Evolutionary conservation across 2,113 vertebrate genomes (phyloP).

Genomic region (Elephas maximus): DNA sequence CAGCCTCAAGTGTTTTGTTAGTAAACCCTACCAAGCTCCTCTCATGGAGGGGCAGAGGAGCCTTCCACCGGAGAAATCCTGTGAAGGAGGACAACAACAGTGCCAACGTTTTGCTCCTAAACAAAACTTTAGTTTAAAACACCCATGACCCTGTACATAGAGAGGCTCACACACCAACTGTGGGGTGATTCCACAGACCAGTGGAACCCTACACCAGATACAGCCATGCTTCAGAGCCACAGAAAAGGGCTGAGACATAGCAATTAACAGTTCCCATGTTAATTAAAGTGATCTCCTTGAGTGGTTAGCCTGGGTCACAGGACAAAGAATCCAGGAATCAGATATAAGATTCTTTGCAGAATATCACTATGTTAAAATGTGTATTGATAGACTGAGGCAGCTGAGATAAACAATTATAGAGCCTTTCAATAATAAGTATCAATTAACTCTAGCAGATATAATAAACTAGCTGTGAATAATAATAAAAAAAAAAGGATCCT

Average conservation of each 20-base stretch:
- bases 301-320: background rate
- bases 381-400: background rate
- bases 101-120: background rate
- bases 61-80: accelerated
- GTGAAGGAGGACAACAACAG: background rate
- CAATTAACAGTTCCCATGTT: background rate
- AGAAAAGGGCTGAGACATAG: background rate
- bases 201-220: background rate
- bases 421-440: background rate
- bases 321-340: background rate
- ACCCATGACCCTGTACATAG: background rate
- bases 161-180: background rate
- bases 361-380: background rate
- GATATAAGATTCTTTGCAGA: background rate
- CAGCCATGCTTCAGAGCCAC: background rate
- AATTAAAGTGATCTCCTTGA: background rate
- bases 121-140: background rate
- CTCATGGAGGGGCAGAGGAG: accelerated
- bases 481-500: background rate
- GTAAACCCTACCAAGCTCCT: background rate
- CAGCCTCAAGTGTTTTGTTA: background rate
- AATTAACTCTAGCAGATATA: background rate
- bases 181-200: background rate
- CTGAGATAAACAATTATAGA: slow-evolving; percentile 10
- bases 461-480: background rate